Evolutionary conservation across 2,888 invertebrate species (phyloP), one percentile per base, ranked within the genome.

Genomic region (Phortica okadai): DNA sequence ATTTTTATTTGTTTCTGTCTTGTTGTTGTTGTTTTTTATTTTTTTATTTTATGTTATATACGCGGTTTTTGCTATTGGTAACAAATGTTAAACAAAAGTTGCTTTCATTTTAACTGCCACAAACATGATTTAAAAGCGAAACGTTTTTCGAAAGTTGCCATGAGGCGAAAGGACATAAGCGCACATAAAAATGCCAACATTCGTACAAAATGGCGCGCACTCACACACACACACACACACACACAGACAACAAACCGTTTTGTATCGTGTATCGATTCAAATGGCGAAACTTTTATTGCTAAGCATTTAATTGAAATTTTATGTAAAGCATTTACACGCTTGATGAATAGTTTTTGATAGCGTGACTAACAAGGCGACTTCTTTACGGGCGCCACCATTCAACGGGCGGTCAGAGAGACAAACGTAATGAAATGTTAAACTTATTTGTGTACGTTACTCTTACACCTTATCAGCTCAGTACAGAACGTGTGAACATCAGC

Each of bases 261-360:
- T 16, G n/a, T 56, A 56, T 56, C 33, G 33, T 4, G 33, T 25
- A 41, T 42, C 44, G 67, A n/a, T 59, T 59, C 7, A 11, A 54
- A 56, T 54, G 70, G 70, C 56, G 45, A 82, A 86, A 85, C 81
- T 87, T 85, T 64, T 66, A 80, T 85, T 83, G 78, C 11, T 14
- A 10, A 21, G 10, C 33, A 77, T 84, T 85, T 85, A 85, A 85
- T 85, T 85, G 85, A 86, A 85, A 87, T 86, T 85, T 87, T 87
- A 85, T 85, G 85, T 86, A 84, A 85, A 85, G 83, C 87, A 87
- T 82, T 72, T 72, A 72, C 44, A 72, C 70, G 56, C 70, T 72
- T 72, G 54, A 72, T 72, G 70, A 72, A 56, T 72, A 56, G 56
- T 70, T 25, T 66, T 14, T 42, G 66, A 50, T 50, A 50, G 50